These are phyloP conservation scores for Archilochus colubris DNA, from an alignment of 2,113 vertebrate species.

Conservation along the genomic window DNA sequence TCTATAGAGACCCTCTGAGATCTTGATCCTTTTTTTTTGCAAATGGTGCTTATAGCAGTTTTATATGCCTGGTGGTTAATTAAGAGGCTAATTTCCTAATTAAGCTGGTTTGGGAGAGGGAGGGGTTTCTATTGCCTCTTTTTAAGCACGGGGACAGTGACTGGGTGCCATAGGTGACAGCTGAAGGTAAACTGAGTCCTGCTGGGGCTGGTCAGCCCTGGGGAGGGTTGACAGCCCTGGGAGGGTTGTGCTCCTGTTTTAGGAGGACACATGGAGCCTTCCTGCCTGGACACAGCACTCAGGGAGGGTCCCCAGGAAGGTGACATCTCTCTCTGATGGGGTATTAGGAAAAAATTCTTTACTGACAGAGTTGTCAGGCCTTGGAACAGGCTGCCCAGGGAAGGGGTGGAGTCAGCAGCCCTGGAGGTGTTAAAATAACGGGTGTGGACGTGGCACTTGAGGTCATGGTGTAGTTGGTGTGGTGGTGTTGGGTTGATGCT, in stretches of 20 bases:
- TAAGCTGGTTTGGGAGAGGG: background rate
- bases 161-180: rapidly evolving
- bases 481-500: too few species aligned
- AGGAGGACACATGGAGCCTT: background rate
- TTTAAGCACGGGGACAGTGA: background rate
- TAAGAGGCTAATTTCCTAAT: constrained; percentile 21
- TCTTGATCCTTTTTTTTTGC: rapidly evolving
- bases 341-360: too few species aligned
- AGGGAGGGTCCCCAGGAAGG: background rate
- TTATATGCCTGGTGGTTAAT: constrained; percentile 9
- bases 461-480: too few species aligned
- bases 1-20: rapidly evolving
- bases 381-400: too few species aligned
- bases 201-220: background rate
- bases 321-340: too few species aligned
- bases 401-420: too few species aligned
- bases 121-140: background rate
- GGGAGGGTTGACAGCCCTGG: background rate
- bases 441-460: too few species aligned
- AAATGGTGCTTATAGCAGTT: rapidly evolving
- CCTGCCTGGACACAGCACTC: rapidly evolving
- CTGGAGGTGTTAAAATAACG: too few species aligned
- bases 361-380: too few species aligned
- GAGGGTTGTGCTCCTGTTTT: too few species aligned
- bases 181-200: rapidly evolving